These are phyloP conservation scores for Charaxes varanes DNA, from an alignment of 1,140 invertebrate species.

Conservation along the genomic window DNA sequence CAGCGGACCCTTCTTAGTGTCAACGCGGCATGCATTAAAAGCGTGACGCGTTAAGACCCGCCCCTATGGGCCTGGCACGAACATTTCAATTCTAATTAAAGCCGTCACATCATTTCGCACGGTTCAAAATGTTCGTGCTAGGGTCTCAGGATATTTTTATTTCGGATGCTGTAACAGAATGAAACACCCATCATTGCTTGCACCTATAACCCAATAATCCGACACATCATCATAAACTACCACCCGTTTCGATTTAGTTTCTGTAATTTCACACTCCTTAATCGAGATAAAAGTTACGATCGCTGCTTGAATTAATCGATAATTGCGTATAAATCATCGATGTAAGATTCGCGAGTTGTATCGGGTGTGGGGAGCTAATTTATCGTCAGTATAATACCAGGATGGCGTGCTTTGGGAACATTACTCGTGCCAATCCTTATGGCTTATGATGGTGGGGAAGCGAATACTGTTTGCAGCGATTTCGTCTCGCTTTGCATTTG, in stretches of 20 bases:
- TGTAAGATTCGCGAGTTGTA: slow-evolving; percentile 62
- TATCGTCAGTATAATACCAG: slow-evolving; percentile 47
- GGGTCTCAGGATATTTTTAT: no score
- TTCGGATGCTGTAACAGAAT: no score
- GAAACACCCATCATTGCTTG: no score
- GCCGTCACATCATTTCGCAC: no score
- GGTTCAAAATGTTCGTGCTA: no score
- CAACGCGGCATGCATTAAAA: no score
- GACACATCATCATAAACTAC: slow-evolving; percentile 6
- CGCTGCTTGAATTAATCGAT: slow-evolving; percentile 73
- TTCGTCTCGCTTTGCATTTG: slow-evolving; percentile 10
- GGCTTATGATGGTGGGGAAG: slow-evolving; percentile 46
- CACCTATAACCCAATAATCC: no score
- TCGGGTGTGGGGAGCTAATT: slow-evolving; percentile 66
- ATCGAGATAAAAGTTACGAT: slow-evolving; percentile 60
- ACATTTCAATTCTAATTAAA: no score
- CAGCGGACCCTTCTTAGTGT: no score
- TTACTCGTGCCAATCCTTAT: slow-evolving; percentile 55
- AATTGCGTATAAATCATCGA: slow-evolving; percentile 71
- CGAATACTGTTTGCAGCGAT: slow-evolving; percentile 35
- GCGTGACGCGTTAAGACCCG: no score
- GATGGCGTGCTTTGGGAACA: slow-evolving; percentile 57
- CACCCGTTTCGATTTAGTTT: slow-evolving; percentile 14
- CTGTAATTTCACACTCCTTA: slow-evolving; percentile 34
- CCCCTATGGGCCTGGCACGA: no score